These are phyloP conservation scores for Papilio helenus DNA, from an alignment of 1,140 invertebrate species.

Conservation along the genomic window DNA sequence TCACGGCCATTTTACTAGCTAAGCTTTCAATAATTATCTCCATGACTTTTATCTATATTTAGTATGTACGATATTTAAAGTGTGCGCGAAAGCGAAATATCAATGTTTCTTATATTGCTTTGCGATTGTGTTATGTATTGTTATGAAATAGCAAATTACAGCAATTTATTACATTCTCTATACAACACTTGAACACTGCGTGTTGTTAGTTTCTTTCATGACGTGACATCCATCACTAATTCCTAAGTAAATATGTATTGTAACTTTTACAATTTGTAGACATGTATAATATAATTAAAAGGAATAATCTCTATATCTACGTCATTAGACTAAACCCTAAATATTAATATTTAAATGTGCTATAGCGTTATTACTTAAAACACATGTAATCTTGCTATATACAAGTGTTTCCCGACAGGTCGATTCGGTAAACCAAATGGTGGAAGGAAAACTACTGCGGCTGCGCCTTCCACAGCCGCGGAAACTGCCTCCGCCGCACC, in stretches of 20 bases:
- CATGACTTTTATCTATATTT: constrained; percentile 42
- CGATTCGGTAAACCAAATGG: constrained; percentile 73
- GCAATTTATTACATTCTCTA: constrained; percentile 44
- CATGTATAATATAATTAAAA: not conserved
- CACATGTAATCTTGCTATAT: constrained; percentile 39
- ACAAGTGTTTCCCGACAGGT: constrained; percentile 64
- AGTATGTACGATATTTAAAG: constrained; percentile 35
- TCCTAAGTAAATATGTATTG: not conserved
- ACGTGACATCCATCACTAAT: not conserved
- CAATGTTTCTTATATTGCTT: constrained; percentile 53
- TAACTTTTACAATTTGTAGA: not conserved
- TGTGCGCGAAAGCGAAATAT: constrained; percentile 53
- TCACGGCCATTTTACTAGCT: constrained; percentile 35
- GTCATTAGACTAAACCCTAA: not conserved
- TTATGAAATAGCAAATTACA: constrained; percentile 46
- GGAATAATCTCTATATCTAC: not conserved
- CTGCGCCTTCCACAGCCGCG: constrained; percentile 46
- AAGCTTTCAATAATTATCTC: constrained; percentile 40
- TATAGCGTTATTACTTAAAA: not conserved
- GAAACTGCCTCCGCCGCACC: constrained; percentile 54
- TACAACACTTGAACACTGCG: constrained; percentile 2
- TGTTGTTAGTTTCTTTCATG: constrained; percentile 27
- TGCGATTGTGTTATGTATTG: constrained; percentile 55
- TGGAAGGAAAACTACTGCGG: constrained; percentile 60
- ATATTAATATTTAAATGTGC: not conserved